Base-by-base conservation (phyloP, 2,113 vertebrate genomes). In the Zosterops lateralis region DNA sequence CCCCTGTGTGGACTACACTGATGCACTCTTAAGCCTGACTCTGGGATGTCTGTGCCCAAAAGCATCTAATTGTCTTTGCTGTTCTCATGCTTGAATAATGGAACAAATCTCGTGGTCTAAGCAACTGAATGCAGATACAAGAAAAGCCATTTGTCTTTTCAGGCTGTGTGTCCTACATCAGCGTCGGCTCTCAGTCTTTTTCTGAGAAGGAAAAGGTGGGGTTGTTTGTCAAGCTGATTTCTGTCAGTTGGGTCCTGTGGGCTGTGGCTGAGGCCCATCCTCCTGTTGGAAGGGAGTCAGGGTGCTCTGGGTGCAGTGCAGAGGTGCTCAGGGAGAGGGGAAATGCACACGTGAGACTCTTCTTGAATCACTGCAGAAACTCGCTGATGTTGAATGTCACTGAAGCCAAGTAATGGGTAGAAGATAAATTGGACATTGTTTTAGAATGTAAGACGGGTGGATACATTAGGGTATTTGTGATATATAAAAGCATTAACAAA, bases 1-100 rank as follows among this genome's bases (percentile, higher is more conserved):
- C 14, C 10, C 26, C 5, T 0, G 0, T 34, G 14, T 72, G 34
- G 19, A 17, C 29, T 72, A 1, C 2, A 1, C 2, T 75, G 29
- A 14, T 82, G n/a, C 29, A 25, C 21, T 73, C 20, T 53, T 87
- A 56, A 38, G 32, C 22, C 58, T 71, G 68, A 21, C n/a, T 58
- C 53, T 15, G 34, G 36, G 48, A 32, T 86, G 38, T 28, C 28
- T 1, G 1, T 81, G 56, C 29, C 47, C 51, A 10, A 57, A 87
- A 67, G 47, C 17, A 21, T 54, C 29, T 53, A n/a, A 12, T 50
- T 54, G 42, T 64, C 53, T 85, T 67, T 70, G 36, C 24, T 85
- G 50, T 62, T 66, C 31, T 90, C 14, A 6, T 85, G 32, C 71
- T 72, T 83, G n/a, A 64, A 20, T 79, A 56, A 29, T 9, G 17